Evolutionary conservation across 2,888 invertebrate species (phyloP), one percentile per base, ranked within the genome.

Genomic region (Dermolepida albohirtum): DNA sequence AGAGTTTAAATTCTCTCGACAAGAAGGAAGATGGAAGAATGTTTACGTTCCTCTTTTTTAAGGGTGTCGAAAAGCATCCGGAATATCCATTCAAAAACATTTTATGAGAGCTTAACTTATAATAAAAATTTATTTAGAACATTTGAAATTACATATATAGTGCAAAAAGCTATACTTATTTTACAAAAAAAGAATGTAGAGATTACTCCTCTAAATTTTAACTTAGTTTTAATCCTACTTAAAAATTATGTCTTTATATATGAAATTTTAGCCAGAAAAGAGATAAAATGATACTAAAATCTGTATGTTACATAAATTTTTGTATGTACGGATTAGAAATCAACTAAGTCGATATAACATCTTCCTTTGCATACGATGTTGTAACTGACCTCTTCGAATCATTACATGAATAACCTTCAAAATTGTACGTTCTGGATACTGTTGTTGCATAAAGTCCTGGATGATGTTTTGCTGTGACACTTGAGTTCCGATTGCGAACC

Each of bases 401-500:
- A 98, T 96, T 10, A 94, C 92, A 76, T 94, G 90, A 74, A 99
- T 90, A 11, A 99, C 98, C 85, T 97, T 98, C 69, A 90, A 84
- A 68, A 99, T 90, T 5, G 93, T 89, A 66, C 92, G 86, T 81
- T 97, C 96, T 0, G 94, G 91, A 82, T 95, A 97, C 82, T 94
- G 93, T 83, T 96, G 92, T 10, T 89, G 87, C 4, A 89, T 81
- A 77, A 93, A 93, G 84, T 98, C 97, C 78, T 95, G 93, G 34
- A 99, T 87, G 73, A 99, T 95, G 72, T 92, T 94, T 79, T 95
- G 93, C 80, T 98, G 96, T 0, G 98, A 97, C 0, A 98, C 96
- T 84, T 96, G 97, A 0, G 96, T 94, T n/a, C 98, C 98, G 72
- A 98, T 92, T 0, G 95, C 93, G 82, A 98, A 97, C 68, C 98